These are phyloP conservation scores for Fragum fragum DNA, from an alignment of 2,888 invertebrate genomes.

Conservation along the genomic window DNA sequence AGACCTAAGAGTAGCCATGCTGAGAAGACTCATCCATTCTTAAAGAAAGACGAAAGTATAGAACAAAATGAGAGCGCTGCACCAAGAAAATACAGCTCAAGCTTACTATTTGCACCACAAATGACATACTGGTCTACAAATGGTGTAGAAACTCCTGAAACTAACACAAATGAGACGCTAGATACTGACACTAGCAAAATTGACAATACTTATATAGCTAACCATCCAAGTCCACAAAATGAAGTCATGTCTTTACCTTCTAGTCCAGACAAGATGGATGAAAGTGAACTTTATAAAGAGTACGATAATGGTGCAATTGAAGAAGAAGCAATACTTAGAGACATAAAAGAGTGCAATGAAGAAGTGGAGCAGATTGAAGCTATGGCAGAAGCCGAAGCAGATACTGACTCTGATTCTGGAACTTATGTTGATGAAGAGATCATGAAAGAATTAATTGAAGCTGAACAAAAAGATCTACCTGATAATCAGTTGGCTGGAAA, in stretches of 20 bases:
- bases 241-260: background rate
- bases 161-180: background rate
- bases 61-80: background rate
- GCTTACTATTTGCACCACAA: background rate
- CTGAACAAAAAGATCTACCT: conserved; percentile 13
- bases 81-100: conserved; percentile 2
- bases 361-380: conserved; percentile 60
- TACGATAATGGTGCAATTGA: conserved; percentile 12
- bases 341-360: conserved; percentile 55
- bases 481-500: background rate
- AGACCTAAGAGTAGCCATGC: conserved; percentile 21
- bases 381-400: conserved; percentile 25
- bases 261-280: background rate
- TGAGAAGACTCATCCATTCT: conserved; percentile 14
- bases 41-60: conserved; percentile 1
- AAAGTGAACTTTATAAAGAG: conserved; percentile 21
- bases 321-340: conserved; percentile 52
- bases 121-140: conserved; percentile 9
- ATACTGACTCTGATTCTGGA: conserved; percentile 46
- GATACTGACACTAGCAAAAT: background rate
- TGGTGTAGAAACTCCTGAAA: conserved; percentile 5
- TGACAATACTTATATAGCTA: background rate
- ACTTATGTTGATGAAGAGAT: conserved; percentile 53
- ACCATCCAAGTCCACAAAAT: background rate
- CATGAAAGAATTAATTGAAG: conserved; percentile 40